Percentiles rank a stretch among this genome's conserved stretches.
These are phyloP conservation scores for Chromobotia macracanthus DNA, from an alignment of 2,797 vertebrate species.

Conservation along the genomic window DNA sequence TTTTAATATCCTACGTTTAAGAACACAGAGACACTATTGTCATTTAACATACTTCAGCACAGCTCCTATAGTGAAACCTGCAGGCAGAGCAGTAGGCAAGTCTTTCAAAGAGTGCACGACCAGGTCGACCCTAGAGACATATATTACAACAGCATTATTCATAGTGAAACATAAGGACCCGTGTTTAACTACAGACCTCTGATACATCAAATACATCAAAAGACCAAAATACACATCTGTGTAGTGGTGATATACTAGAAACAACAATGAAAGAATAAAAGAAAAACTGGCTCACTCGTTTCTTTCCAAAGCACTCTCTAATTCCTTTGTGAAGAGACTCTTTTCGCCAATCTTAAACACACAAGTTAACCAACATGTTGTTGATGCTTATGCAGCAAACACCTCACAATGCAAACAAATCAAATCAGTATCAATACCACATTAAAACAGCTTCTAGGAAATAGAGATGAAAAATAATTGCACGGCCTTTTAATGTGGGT, in stretches of 20 bases:
- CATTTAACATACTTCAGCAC: slow-evolving; percentile 87
- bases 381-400: background rate
- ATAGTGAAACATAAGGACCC: slow-evolving; percentile 17
- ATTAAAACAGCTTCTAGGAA: background rate
- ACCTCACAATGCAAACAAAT: background rate
- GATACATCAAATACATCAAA: slow-evolving; percentile 30
- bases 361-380: slow-evolving; percentile 11
- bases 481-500: background rate
- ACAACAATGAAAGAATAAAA: background rate
- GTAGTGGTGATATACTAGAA: background rate
- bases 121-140: slow-evolving; percentile 86
- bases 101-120: slow-evolving; percentile 98
- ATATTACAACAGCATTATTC: slow-evolving; percentile 45
- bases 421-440: background rate
- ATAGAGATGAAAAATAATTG: background rate
- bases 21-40: slow-evolving; percentile 23
- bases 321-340: slow-evolving; percentile 96
- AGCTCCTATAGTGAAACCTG: slow-evolving; percentile 92
- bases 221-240: background rate
- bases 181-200: background rate
- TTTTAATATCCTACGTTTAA: slow-evolving; percentile 23
- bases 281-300: slow-evolving; percentile 85
- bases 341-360: slow-evolving; percentile 92
- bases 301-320: slow-evolving; percentile 92
- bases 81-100: slow-evolving; percentile 90